phyloP scores from a whole-genome alignment of 1,140 invertebrate species.

The silkworm (Bombyx mori) region DNA sequence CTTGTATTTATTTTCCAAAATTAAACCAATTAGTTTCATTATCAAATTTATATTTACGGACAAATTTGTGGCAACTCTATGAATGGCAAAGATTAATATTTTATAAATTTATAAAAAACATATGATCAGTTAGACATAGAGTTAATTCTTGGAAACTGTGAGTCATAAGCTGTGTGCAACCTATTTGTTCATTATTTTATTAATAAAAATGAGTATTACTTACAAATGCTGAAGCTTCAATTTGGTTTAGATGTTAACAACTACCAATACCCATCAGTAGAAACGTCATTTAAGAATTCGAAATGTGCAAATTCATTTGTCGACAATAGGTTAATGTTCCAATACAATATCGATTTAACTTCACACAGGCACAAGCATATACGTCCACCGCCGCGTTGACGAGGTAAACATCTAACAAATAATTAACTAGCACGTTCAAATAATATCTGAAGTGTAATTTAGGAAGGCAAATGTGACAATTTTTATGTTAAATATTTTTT shows the following conservation, averaged over 20 bases:
- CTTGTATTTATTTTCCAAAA: too few species aligned
- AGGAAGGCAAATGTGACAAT: background rate
- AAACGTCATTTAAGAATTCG: constrained; percentile 29
- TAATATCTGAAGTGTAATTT: constrained; percentile 23
- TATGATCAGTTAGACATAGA: too few species aligned
- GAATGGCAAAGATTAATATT: too few species aligned
- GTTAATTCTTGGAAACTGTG: too few species aligned
- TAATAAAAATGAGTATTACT: constrained; percentile 2
- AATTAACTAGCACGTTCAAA: constrained; percentile 24
- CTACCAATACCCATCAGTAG: constrained; percentile 25
- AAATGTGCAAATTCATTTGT: constrained; percentile 54
- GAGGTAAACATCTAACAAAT: constrained; percentile 30
- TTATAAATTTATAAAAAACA: too few species aligned
- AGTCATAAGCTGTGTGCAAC: too few species aligned
- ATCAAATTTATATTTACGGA: too few species aligned
- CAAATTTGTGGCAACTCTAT: too few species aligned
- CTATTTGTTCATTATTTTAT: too few species aligned
- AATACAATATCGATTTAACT: constrained; percentile 48
- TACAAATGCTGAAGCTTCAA: background rate
- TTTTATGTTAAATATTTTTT: constrained; percentile 1
- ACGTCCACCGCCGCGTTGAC: constrained; percentile 19
- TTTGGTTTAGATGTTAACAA: constrained; percentile 1
- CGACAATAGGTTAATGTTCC: constrained; percentile 35
- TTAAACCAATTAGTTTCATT: too few species aligned
- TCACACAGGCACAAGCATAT: constrained; percentile 31